phyloP scores from a whole-genome alignment of 2,797 vertebrate genomes.

The Halcyon chelicuti region DNA sequence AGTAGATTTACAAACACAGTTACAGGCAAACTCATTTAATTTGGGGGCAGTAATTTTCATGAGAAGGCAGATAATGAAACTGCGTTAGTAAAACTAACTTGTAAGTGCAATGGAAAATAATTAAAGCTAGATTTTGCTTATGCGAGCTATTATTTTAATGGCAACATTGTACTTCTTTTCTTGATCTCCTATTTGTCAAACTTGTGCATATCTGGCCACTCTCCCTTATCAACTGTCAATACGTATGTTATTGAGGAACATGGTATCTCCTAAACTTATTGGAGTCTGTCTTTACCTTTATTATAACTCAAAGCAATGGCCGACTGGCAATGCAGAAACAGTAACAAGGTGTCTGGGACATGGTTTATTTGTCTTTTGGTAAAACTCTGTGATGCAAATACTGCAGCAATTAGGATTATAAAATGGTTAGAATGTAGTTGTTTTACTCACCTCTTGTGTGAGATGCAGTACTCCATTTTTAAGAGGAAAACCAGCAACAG shows the following conservation, averaged over 20 bases:
- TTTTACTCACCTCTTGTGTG: background rate
- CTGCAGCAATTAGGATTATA: background rate
- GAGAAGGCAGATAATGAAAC: background rate
- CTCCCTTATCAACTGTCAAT: background rate
- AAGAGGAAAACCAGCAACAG: background rate
- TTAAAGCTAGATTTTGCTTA: background rate
- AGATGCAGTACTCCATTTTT: background rate
- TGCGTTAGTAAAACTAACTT: background rate
- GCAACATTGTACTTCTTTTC: background rate
- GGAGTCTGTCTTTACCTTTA: background rate
- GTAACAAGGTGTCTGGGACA: background rate
- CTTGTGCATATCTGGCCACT: background rate
- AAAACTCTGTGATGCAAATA: background rate
- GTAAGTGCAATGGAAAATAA: background rate
- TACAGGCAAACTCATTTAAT: background rate
- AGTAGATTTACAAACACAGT: background rate
- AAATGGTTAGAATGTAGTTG: background rate
- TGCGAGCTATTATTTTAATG: background rate
- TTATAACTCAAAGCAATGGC: background rate
- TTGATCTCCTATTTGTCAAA: background rate
- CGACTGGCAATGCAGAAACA: background rate
- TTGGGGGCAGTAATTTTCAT: background rate
- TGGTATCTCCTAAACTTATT: background rate
- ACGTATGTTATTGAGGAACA: accelerated
- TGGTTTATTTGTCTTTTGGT: background rate